Evolutionary conservation across 2,797 vertebrate genomes (phyloP).

Genomic region (Pagetopsis macropterus): DNA sequence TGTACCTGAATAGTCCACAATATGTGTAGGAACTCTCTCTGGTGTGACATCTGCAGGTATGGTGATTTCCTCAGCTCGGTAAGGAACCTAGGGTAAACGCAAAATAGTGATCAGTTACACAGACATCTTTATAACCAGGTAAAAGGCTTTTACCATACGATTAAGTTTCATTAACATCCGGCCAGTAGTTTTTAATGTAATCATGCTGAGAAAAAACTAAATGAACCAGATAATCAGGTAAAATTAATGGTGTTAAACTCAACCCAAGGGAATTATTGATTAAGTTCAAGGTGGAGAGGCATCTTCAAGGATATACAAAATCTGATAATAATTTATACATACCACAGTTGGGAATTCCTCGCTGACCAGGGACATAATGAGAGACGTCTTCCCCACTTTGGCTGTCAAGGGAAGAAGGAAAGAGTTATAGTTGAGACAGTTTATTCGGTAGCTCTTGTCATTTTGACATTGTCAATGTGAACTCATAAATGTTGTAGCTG

Average conservation of each 20-base stretch:
- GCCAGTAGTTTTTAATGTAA: no score
- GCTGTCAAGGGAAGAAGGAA: conserved; percentile 79
- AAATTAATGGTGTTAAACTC: not conserved
- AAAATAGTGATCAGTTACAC: not conserved
- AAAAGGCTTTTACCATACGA: not conserved
- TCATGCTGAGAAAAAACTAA: no score
- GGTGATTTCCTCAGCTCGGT: conserved; percentile 96
- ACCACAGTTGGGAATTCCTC: conserved; percentile 98
- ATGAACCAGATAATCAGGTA: not conserved
- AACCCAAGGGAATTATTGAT: not conserved
- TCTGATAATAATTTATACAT: conserved; percentile 46
- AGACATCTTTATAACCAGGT: not conserved
- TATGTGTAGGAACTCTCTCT: conserved; percentile 96
- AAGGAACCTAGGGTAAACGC: conserved; percentile 87
- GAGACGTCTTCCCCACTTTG: conserved; percentile 97
- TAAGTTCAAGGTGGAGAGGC: not conserved
- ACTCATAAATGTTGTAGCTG: not conserved
- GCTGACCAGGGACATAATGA: conserved; percentile 98
- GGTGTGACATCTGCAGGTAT: conserved; percentile 97
- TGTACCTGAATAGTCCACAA: conserved; percentile 89
- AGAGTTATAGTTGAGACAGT: not conserved
- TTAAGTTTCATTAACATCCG: no score
- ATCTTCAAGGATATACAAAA: not conserved
- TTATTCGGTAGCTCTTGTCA: not conserved
- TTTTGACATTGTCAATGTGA: not conserved